A percentile compares a stretch with the other conserved stretches of the same genome.
Conservation (phyloP, 2,888 invertebrate genomes). For the Amorpha juglandis region DNA sequence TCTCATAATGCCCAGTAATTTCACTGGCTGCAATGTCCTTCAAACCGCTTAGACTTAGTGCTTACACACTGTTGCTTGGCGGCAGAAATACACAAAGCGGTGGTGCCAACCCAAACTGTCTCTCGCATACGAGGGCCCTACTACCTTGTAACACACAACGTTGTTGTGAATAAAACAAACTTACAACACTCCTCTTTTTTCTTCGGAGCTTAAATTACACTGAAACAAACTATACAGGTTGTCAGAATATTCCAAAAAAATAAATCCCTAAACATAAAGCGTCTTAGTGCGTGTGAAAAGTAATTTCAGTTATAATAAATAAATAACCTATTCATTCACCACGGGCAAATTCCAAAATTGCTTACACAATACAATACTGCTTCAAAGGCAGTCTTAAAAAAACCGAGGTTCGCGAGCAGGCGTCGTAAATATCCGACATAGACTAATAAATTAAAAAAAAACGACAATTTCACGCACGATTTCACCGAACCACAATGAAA, state of each 20-base stretch:
- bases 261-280: not conserved
- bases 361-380: slow-evolving; percentile 11
- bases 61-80: too few species aligned
- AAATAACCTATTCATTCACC: not conserved
- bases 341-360: not conserved
- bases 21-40: too few species aligned
- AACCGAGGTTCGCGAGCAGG: slow-evolving; percentile 10
- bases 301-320: not conserved
- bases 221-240: too few species aligned
- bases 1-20: too few species aligned
- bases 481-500: slow-evolving; percentile 46
- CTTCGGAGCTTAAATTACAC: too few species aligned
- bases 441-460: slow-evolving; percentile 46
- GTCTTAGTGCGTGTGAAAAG: not conserved
- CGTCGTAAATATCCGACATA: slow-evolving; percentile 12
- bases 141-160: too few species aligned
- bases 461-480: slow-evolving; percentile 48
- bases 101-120: too few species aligned
- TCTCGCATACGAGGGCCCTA: too few species aligned
- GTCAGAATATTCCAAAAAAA: not conserved
- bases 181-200: too few species aligned
- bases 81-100: too few species aligned
- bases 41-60: too few species aligned
- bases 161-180: too few species aligned
- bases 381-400: slow-evolving; percentile 1